Conservation (phyloP, 2,113 vertebrate genomes). For the Calyptommatus sinebrachiatus region DNA sequence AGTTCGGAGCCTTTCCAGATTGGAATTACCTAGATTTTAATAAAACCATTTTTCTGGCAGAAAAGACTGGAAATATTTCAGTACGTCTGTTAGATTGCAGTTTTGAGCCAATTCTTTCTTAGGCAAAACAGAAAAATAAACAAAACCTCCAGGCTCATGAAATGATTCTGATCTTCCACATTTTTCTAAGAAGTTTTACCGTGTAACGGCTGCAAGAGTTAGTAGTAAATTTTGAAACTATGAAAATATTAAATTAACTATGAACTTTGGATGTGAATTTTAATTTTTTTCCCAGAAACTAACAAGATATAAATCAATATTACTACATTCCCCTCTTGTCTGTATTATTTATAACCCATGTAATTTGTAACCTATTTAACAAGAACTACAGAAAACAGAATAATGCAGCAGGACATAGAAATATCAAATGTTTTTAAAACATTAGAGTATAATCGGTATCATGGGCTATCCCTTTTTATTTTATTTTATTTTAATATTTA, state of each 20-base stretch:
- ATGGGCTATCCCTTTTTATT: not conserved
- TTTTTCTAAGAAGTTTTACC: not conserved
- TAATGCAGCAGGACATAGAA: too few relatives aligned
- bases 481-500: too few relatives aligned
- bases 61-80: constrained; percentile 57
- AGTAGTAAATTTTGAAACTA: not conserved
- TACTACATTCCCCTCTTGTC: too few relatives aligned
- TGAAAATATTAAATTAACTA: not conserved
- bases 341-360: not conserved
- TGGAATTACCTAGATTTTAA: constrained; percentile 59
- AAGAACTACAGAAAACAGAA: too few relatives aligned
- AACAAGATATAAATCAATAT: too few relatives aligned
- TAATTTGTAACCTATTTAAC: too few relatives aligned
- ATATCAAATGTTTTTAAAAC: too few relatives aligned
- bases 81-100: not conserved
- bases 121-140: not conserved
- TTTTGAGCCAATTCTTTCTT: not conserved
- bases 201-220: not conserved
- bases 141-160: not conserved
- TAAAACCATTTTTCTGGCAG: constrained; percentile 53
- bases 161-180: not conserved
- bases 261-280: not conserved
- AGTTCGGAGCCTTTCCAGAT: constrained; percentile 62
- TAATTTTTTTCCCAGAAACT: not conserved
- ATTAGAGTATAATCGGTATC: not conserved